A percentile compares a stretch with the other conserved stretches of the same genome.
Evolutionary conservation across 2,888 invertebrate genomes (phyloP).

Genomic region (Pandemis heparana): DNA sequence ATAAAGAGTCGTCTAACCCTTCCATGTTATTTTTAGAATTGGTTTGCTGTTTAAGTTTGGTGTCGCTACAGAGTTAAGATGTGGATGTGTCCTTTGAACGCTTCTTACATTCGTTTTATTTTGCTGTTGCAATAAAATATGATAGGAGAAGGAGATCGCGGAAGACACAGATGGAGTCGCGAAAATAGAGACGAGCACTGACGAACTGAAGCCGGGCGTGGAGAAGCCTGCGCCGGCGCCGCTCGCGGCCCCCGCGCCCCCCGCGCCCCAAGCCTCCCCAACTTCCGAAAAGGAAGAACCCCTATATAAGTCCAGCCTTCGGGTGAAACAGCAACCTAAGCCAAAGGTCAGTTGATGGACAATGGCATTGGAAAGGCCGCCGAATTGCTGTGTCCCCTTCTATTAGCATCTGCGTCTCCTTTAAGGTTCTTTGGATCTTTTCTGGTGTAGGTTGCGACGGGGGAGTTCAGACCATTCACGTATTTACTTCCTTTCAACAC

Average conservation of each 20-base stretch:
- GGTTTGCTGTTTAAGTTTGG: slow-evolving; percentile 68
- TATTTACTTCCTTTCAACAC: background rate
- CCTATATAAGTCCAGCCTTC: slow-evolving; percentile 80
- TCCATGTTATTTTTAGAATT: slow-evolving; percentile 64
- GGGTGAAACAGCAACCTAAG: slow-evolving; percentile 70
- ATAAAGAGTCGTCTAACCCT: slow-evolving; percentile 45
- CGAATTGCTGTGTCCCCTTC: slow-evolving; percentile 63
- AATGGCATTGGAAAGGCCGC: slow-evolving; percentile 47
- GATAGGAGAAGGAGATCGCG: slow-evolving; percentile 71
- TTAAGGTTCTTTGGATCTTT: slow-evolving; percentile 58
- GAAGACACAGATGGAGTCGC: slow-evolving; percentile 72
- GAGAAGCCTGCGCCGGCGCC: slow-evolving; percentile 64
- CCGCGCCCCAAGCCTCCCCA: slow-evolving; percentile 64
- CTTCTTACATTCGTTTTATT: slow-evolving; percentile 65
- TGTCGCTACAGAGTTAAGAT: slow-evolving; percentile 61
- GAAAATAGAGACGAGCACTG: slow-evolving; percentile 80
- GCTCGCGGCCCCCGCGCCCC: slow-evolving; percentile 56
- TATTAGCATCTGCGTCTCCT: slow-evolving; percentile 71
- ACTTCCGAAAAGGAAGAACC: slow-evolving; percentile 79
- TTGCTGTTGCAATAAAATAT: slow-evolving; percentile 79
- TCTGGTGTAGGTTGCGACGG: slow-evolving; percentile 14
- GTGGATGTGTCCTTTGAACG: slow-evolving; percentile 59
- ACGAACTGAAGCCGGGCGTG: slow-evolving; percentile 77
- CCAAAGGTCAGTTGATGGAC: slow-evolving; percentile 76
- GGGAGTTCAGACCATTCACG: background rate